A percentile compares a stretch with the other conserved stretches of the same genome.
phyloP scores from a whole-genome alignment of 92 coral and sea anemone species.

The Zoanthus sociatus region DNA sequence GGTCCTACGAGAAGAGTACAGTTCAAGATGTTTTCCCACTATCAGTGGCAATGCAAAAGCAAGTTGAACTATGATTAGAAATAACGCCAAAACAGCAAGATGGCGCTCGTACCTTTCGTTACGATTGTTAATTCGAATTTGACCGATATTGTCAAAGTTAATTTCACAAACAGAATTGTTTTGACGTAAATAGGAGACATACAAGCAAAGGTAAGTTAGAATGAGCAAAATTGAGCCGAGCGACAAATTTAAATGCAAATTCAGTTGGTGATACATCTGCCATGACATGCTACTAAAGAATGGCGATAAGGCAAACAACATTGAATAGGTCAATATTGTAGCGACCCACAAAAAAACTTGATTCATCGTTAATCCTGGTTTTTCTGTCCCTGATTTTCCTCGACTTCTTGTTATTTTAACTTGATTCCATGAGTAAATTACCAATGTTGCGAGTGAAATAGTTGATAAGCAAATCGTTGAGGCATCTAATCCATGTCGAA shows the following conservation, averaged over 20 bases:
- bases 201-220: neutral
- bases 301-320: conserved; percentile 12
- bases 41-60: conserved; percentile 15
- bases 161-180: conserved; percentile 6
- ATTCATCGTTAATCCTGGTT: conserved; percentile 1
- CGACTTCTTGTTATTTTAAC: neutral
- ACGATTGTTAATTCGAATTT: neutral
- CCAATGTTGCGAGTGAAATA: conserved; percentile 4
- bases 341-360: neutral
- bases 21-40: conserved; percentile 3
- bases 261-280: conserved; percentile 7
- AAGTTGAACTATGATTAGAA: conserved; percentile 22
- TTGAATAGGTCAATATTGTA: neutral
- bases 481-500: conserved; percentile 14
- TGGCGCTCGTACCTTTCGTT: conserved; percentile 14
- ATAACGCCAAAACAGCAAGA: conserved; percentile 13
- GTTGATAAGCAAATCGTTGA: conserved; percentile 4
- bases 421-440: conserved; percentile 32
- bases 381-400: neutral
- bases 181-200: conserved; percentile 19
- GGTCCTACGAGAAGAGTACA: conserved; percentile 4
- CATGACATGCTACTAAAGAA: conserved; percentile 18
- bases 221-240: conserved; percentile 11
- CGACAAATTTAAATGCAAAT: conserved; percentile 34
- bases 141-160: conserved; percentile 22